Evolutionary conservation across 2,888 invertebrate species (phyloP).

Genomic region (Heliconius erato): DNA sequence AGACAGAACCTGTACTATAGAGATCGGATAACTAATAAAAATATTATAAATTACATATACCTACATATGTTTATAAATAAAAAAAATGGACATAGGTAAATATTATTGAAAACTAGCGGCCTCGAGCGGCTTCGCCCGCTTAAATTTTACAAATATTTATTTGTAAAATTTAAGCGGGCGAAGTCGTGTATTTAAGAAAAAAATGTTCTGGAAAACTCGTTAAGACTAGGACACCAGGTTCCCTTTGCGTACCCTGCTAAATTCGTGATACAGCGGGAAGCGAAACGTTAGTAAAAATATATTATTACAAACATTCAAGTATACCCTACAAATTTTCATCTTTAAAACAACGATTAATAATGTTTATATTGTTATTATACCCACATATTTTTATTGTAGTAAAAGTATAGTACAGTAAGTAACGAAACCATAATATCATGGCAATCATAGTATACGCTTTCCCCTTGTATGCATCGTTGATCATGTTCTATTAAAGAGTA

Average conservation of each 20-base stretch:
- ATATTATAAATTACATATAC: not conserved
- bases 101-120: not conserved
- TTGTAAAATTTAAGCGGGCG: too few relatives aligned
- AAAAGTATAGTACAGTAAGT: constrained; percentile 19
- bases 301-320: too few relatives aligned
- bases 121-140: not conserved
- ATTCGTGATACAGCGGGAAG: too few relatives aligned
- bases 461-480: constrained; percentile 54
- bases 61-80: not conserved
- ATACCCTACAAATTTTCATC: too few relatives aligned
- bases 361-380: too few relatives aligned
- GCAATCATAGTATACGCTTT: constrained; percentile 51
- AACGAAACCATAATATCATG: constrained; percentile 44
- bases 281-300: too few relatives aligned
- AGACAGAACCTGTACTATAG: not conserved
- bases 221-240: too few relatives aligned
- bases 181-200: too few relatives aligned
- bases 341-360: too few relatives aligned
- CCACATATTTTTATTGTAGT: not conserved
- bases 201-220: too few relatives aligned
- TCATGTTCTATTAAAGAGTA: not conserved
- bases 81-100: not conserved
- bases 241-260: too few relatives aligned
- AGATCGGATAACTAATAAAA: not conserved
- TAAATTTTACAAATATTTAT: not conserved